phyloP scores from a whole-genome alignment of 2,888 invertebrate genomes.

The Crematogaster levior region DNA sequence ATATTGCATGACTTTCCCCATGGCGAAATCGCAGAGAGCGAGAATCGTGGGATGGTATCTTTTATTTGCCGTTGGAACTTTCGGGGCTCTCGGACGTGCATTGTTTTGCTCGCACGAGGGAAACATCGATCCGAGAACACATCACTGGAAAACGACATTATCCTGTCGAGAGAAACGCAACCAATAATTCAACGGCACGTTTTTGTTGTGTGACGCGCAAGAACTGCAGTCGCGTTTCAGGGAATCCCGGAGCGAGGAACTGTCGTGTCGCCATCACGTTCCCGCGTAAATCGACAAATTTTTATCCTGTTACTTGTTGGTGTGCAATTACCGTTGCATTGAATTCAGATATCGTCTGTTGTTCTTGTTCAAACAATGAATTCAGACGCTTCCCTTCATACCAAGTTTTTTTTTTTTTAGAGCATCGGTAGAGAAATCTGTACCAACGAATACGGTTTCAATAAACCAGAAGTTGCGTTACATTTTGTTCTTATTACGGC shows the following conservation, averaged over 20 bases:
- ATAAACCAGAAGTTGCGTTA: background rate
- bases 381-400: background rate
- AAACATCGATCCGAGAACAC: conserved; percentile 42
- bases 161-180: conserved; percentile 47
- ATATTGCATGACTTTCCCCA: conserved; percentile 10
- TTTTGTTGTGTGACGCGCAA: conserved; percentile 36
- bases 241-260: conserved; percentile 21
- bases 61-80: conserved; percentile 21
- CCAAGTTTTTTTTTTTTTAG: background rate
- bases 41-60: conserved; percentile 2
- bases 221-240: conserved; percentile 16
- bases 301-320: conserved; percentile 31
- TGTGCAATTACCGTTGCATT: conserved; percentile 24
- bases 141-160: conserved; percentile 47
- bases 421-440: background rate
- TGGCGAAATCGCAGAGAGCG: conserved; percentile 7
- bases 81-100: background rate
- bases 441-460: background rate
- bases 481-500: background rate
- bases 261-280: conserved; percentile 31
- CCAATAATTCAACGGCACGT: conserved; percentile 42
- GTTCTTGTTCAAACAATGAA: conserved; percentile 16
- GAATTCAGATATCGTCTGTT: conserved; percentile 1
- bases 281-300: conserved; percentile 38
- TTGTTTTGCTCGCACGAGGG: conserved; percentile 23